These are phyloP conservation scores for Plagodis dolabraria DNA, from an alignment of 2,888 invertebrate genomes.

Conservation along the genomic window DNA sequence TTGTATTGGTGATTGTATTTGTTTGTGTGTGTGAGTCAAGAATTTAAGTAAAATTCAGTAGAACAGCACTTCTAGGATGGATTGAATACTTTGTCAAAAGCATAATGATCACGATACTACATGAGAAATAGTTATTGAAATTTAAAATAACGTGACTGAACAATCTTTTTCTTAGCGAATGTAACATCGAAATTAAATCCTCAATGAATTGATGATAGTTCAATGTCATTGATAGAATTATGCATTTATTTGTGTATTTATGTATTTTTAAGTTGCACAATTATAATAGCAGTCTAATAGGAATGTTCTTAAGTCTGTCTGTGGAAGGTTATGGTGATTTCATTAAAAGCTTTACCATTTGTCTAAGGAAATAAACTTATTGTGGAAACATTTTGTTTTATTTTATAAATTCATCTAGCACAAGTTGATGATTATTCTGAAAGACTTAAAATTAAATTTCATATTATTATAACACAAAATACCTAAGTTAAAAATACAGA, in stretches of 20 bases:
- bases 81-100: too few relatives aligned
- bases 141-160: not conserved
- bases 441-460: too few relatives aligned
- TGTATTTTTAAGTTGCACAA: slow-evolving; percentile 30
- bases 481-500: not conserved
- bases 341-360: slow-evolving; percentile 58
- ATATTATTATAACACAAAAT: not conserved
- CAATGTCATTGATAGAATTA: slow-evolving; percentile 8
- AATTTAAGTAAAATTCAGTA: too few relatives aligned
- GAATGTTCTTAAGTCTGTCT: slow-evolving; percentile 33
- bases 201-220: not conserved
- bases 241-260: slow-evolving; percentile 28
- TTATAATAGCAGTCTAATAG: slow-evolving; percentile 35
- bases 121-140: not conserved
- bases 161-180: not conserved
- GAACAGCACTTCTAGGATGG: too few relatives aligned
- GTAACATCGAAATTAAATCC: not conserved
- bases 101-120: too few relatives aligned
- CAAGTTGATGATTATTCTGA: too few relatives aligned
- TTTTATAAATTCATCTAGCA: slow-evolving; percentile 19
- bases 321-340: slow-evolving; percentile 49
- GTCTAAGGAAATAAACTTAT: slow-evolving; percentile 56
- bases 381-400: slow-evolving; percentile 44
- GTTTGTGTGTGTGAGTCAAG: too few relatives aligned
- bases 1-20: too few relatives aligned